Base-by-base conservation (phyloP, 1,140 invertebrate species). In the Wasmannia auropunctata region DNA sequence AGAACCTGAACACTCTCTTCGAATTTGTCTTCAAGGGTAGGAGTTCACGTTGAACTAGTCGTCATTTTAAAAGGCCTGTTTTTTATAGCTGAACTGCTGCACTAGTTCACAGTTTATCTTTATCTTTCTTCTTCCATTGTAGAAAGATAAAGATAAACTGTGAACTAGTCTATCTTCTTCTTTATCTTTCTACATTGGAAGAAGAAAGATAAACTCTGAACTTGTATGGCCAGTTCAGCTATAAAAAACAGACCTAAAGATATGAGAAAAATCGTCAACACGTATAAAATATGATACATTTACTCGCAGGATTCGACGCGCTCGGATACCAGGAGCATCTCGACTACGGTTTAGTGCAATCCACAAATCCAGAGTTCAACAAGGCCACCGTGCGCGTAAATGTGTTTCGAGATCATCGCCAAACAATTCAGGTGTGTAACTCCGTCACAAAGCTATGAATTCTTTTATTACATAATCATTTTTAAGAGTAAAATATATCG, bases 1-100 rank as follows among this genome's bases (percentile, higher is more conserved):
- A 99, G 94, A 99, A 99, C 96, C 96, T 99, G 92, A 99, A 98
- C 86, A 99, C 99, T 0, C 95, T 99, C 1, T 99, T 99, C 95
- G 98, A 99, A 93, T 99, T 99, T 95, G 96, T 99, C 22, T 97
- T 99, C 51, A 99, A 99, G 96, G 98, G 96, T 95, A 92, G n/a
- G n/a, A 91, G 34, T 85, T 40, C 51, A 34, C 8, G n/a, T n/a
- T 34, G 7, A 1, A n/a, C 6, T 81, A 22, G 58, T 56, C 74
- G 10, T 91, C 31, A 54, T 14, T 34, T n/a, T n/a, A n/a, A n/a
- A n/a, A n/a, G n/a, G n/a, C n/a, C n/a, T n/a, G n/a, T n/a, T n/a
- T n/a, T n/a, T n/a, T n/a, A n/a, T n/a, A n/a, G n/a, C n/a, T n/a
- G n/a, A n/a, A n/a, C n/a, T n/a, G n/a, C n/a, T n/a, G n/a, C n/a